Conservation (phyloP, 35 echinoderm and acorn worm genomes). For the Acanthaster planci region DNA sequence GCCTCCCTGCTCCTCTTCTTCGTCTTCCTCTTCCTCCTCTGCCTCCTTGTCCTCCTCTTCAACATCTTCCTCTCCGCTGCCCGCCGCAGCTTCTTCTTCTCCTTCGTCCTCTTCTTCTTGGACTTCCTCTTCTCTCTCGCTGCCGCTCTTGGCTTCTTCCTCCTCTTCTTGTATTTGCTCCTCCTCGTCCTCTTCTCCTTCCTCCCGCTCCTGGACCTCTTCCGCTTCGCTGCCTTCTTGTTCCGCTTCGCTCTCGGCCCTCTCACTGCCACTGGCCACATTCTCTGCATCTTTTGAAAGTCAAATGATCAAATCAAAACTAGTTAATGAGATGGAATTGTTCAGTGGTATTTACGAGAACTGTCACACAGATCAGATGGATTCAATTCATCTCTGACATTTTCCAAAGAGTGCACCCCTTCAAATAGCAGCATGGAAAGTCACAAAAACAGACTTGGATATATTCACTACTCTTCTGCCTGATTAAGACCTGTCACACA, state of each 20-base stretch:
- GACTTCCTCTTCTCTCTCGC: slow-evolving; percentile 29
- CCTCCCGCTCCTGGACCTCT: slow-evolving; percentile 54
- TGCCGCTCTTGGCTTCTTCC: slow-evolving; percentile 25
- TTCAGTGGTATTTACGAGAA: too few relatives aligned
- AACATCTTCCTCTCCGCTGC: background rate
- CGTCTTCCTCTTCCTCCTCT: slow-evolving; percentile 52
- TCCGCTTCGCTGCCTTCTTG: slow-evolving; percentile 47
- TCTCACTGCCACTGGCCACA: slow-evolving; percentile 53
- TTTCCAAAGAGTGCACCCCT: too few relatives aligned
- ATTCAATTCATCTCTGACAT: too few relatives aligned
- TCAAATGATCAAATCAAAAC: background rate
- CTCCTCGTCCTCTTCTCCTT: slow-evolving; percentile 38
- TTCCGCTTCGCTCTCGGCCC: slow-evolving; percentile 49
- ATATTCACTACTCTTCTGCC: too few relatives aligned
- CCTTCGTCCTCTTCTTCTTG: slow-evolving; percentile 11
- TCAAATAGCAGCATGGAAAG: too few relatives aligned
- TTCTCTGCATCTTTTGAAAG: slow-evolving; percentile 35
- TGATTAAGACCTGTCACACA: too few relatives aligned
- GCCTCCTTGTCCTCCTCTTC: slow-evolving; percentile 27
- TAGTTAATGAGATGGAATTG: too few relatives aligned
- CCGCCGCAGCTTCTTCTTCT: background rate
- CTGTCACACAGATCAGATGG: too few relatives aligned
- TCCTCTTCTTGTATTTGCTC: slow-evolving; percentile 30
- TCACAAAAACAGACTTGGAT: too few relatives aligned
- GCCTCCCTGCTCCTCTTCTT: slow-evolving; percentile 60